phyloP scores from a whole-genome alignment of 1,140 invertebrate species.

The Thrips palmi region DNA sequence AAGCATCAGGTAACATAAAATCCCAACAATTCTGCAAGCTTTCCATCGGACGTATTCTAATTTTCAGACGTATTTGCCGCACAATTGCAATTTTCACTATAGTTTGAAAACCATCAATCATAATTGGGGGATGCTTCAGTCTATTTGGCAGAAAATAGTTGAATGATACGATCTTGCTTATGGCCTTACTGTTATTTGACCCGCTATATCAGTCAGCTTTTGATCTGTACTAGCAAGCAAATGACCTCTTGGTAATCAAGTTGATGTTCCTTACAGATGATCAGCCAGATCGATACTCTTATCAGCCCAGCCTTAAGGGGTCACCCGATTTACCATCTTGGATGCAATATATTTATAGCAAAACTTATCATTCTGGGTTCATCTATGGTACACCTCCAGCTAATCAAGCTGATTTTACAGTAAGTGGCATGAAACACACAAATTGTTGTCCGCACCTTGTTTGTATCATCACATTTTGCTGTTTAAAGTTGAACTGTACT shows the following conservation, averaged over 20 bases:
- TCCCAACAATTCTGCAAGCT: no score
- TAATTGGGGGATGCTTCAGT: no score
- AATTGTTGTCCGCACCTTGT: no score
- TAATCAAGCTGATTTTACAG: constrained; percentile 30
- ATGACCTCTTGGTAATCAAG: neutral
- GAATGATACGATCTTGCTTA: no score
- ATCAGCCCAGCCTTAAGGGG: constrained; percentile 42
- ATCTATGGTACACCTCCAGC: constrained; percentile 60
- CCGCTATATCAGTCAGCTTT: neutral
- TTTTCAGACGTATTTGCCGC: no score
- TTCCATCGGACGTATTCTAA: no score
- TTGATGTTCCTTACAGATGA: constrained; percentile 22
- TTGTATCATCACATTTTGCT: no score
- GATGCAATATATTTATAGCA: constrained; percentile 64
- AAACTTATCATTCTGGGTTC: constrained; percentile 48
- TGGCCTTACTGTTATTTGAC: neutral
- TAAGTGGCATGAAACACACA: constrained; percentile 17
- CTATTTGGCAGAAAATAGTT: no score
- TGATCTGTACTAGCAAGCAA: neutral
- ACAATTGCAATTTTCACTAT: no score
- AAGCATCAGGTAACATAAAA: no score
- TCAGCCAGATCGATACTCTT: constrained; percentile 38
- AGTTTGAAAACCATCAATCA: no score
- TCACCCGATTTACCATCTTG: constrained; percentile 66
- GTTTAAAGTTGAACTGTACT: no score